phyloP scores from a whole-genome alignment of 2,888 invertebrate species.

The Pseudeuparius sepicola region DNA sequence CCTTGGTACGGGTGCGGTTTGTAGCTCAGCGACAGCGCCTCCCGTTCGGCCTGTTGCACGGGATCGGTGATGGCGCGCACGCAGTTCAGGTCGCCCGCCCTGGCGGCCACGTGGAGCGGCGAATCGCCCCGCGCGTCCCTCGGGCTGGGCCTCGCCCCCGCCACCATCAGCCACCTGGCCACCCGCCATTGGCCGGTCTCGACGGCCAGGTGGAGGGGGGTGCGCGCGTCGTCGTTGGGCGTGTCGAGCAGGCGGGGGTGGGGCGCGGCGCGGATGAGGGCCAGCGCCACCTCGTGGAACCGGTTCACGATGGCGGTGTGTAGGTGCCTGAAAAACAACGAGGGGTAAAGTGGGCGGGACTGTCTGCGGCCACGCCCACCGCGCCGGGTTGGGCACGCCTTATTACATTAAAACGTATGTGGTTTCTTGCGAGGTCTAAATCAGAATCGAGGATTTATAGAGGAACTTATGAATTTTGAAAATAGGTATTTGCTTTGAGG shows the following conservation, averaged over 20 bases:
- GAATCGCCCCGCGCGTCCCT: conserved; percentile 71
- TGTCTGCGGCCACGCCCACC: no score
- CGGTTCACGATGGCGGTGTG: conserved; percentile 78
- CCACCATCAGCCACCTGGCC: conserved; percentile 65
- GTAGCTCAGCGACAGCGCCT: conserved; percentile 31
- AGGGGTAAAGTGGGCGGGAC: conserved; percentile 1
- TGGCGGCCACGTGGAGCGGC: conserved; percentile 74
- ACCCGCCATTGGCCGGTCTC: conserved; percentile 65
- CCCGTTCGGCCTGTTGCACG: conserved; percentile 44
- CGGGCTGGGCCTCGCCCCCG: conserved; percentile 58
- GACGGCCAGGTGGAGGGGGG: conserved; percentile 81
- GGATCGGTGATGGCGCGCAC: conserved; percentile 64
- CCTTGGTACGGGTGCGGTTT: conserved; percentile 37
- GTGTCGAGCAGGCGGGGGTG: conserved; percentile 68
- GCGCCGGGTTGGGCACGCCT: no score
- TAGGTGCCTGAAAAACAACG: conserved; percentile 55
- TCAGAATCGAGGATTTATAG: no score
- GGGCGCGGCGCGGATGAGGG: conserved; percentile 68
- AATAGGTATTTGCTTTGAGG: no score
- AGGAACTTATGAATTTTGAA: no score
- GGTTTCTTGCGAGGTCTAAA: no score
- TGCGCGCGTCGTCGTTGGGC: conserved; percentile 68
- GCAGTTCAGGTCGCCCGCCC: conserved; percentile 57
- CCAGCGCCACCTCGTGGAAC: conserved; percentile 59
- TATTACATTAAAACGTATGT: no score